Evolutionary conservation across 2,888 invertebrate genomes (phyloP), one percentile per base, ranked within the genome.

Genomic region (Clanis bilineata): DNA sequence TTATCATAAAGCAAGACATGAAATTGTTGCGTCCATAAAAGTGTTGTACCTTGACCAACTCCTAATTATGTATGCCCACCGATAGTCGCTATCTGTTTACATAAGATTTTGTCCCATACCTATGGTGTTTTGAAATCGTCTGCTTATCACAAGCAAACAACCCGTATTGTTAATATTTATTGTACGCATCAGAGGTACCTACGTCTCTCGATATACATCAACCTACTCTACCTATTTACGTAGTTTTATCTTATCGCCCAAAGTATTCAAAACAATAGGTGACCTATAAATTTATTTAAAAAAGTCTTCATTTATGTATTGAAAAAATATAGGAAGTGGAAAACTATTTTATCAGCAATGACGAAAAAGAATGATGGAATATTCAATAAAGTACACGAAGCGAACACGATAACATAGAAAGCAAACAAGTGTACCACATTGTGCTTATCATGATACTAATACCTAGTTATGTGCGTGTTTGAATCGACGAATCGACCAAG

Each of bases 41-140:
- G 51, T 51, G 28, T 32, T 10, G 51, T 15, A 58, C 58, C 58
- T 58, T 58, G 58, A 58, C 58, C 58, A 51, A 58, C 45, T 58
- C 38, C 39, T 39, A 58, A 58, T 23, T 23, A 32, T 51, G 45
- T 23, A 32, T 51, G 45, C 36, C 57, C 57, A 57, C 45, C 36
- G 45, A 57, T 57, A 57, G 57, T 45, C 57, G 38, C 57, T 38
- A 39, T n/a, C 38, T 58, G 47, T 58, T 58, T 58, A 51, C 51
- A 39, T 38, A 39, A 51, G 38, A 47, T 51, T 23, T 58, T 47
- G 36, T 23, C 25, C 15, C 38, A 39, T 39, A 15, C 51, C 32
- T 51, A 51, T 28, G 38, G 18, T 28, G 28, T 58, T 58, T 51
- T 25, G 47, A 58, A 51, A 58, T 58, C 15, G 38, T 58, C 58